phyloP scores from a whole-genome alignment of 2,797 vertebrate species.

The Sternotherus odoratus region DNA sequence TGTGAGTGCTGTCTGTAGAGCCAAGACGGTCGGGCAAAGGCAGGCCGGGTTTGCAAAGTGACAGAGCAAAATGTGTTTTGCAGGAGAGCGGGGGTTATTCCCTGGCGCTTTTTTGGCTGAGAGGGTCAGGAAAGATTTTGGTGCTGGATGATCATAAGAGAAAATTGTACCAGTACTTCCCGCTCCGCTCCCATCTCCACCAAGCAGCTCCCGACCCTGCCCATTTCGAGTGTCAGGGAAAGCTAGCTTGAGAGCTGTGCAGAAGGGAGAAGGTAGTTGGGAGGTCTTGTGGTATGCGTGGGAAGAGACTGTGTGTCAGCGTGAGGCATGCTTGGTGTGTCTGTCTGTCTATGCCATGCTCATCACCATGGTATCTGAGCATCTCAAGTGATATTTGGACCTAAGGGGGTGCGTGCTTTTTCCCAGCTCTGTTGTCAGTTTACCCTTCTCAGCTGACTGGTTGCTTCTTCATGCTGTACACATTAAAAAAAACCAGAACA shows the following conservation, averaged over 20 bases:
- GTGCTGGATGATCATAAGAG: neutral
- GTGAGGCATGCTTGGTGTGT: neutral
- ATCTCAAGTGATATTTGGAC: neutral
- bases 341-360: neutral
- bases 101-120: neutral
- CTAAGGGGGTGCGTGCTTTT: neutral
- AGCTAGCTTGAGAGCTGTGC: neutral
- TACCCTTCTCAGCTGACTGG: neutral
- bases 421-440: neutral
- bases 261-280: neutral
- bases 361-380: neutral
- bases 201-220: neutral
- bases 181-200: no score
- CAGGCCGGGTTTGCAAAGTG: neutral
- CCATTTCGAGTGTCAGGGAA: neutral
- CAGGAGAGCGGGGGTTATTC: neutral
- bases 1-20: no score
- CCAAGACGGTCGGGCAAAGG: neutral
- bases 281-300: neutral
- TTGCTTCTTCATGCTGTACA: neutral
- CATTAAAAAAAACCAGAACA: no score
- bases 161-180: neutral
- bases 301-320: neutral
- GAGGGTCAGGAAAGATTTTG: neutral
- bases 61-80: no score